Evolutionary conservation across 53 echinoderm and acorn worm species (phyloP).

Genomic region (Mesocentrotus franciscanus): DNA sequence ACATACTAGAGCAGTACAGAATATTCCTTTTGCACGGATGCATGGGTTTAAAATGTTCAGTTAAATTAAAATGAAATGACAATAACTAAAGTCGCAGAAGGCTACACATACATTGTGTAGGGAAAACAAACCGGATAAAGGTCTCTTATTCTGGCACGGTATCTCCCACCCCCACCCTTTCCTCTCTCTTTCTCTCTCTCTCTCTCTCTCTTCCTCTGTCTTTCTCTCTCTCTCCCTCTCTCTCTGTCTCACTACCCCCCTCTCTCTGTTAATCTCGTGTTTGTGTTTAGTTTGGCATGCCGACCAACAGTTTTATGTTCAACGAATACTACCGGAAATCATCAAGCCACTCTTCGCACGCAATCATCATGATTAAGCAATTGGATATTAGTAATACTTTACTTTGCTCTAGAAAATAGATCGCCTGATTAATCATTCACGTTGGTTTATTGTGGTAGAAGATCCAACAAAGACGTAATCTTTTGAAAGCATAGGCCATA

Average conservation of each 20-base stretch:
- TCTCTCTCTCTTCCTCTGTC: not conserved
- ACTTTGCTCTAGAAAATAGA: not conserved
- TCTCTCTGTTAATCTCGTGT: not conserved
- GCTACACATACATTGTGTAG: too few species aligned
- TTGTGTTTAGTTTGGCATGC: not conserved
- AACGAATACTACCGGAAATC: not conserved
- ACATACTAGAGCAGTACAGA: too few species aligned
- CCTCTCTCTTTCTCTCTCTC: not conserved
- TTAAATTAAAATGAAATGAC: too few species aligned
- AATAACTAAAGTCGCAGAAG: too few species aligned
- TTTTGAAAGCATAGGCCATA: too few species aligned
- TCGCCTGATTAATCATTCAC: too few species aligned
- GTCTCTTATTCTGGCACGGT: not conserved
- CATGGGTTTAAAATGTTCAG: too few species aligned
- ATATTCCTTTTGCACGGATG: too few species aligned
- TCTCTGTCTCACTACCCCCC: not conserved
- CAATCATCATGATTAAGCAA: not conserved
- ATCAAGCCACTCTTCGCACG: not conserved
- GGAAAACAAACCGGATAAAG: not conserved
- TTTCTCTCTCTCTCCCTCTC: not conserved
- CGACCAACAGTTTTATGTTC: not conserved
- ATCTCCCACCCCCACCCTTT: not conserved
- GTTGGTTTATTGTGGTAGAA: too few species aligned
- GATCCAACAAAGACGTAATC: too few species aligned
- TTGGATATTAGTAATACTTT: not conserved